Base-by-base conservation (phyloP, 2,113 vertebrate species). In the Neodon shergylaensis region DNA sequence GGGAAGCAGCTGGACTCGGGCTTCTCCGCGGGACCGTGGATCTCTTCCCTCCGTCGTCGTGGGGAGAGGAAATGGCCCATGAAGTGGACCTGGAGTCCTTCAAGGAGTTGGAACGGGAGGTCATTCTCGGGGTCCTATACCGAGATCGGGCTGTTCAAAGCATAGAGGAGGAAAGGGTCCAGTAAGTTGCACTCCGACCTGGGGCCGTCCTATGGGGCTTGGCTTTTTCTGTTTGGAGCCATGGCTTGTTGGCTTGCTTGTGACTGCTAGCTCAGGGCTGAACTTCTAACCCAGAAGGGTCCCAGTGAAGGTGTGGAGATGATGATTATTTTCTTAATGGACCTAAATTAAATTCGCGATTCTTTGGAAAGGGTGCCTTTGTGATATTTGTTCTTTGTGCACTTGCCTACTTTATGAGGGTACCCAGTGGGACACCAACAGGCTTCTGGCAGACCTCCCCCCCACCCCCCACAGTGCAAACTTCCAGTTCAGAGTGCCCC, bases 51-150 rank as follows among this genome's bases (percentile, higher is more conserved):
- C 49, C 14, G 0, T 0, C 16, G 86, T 5, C 17, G 86, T 6
- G 82, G 61, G 0, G 39, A 83, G 77, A 36, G 12, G 96, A 97
- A 92, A 99, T 99, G 98, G 92, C 97, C 24, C 72, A 94, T 24
- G 98, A 98, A 92, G 98, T 99, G 97, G 98, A 98, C 88, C 97
- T 99, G 74, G 98, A 98, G 94, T 97, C 98, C 44, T 98, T 99
- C 88, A 98, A 99, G 93, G 98, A 98, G 44, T 5, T 98, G 90
- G 99, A 99, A 73, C 98, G 93, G 74, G 98, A 99, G n/a, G 94
- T 95, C 85, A 97, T 99, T 82, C 98, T 99, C 89, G 98, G 99
- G 91, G 99, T 99, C 78, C 98, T 99, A 13, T 98, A 98, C 94
- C 98, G 99, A 90, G 99, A 99, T 94, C 99, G 98, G 97, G 94